Evolutionary conservation across 2,113 vertebrate genomes (phyloP).

Genomic region (Etheostoma cragini): DNA sequence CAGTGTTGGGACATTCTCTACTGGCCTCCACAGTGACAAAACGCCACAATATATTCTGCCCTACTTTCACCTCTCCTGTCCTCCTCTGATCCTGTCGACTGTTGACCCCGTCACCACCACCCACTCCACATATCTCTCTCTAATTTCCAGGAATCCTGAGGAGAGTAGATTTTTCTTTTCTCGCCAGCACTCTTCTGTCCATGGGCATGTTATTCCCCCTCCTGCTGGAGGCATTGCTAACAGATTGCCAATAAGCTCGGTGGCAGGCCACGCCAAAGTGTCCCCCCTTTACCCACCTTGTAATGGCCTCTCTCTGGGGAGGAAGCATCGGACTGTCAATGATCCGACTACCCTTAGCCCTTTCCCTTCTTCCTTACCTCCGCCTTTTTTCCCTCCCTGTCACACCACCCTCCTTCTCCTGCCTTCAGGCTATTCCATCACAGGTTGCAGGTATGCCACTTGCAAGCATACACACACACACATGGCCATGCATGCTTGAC

Average conservation of each 20-base stretch:
- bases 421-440: slow-evolving; percentile 46
- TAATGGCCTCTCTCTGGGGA: slow-evolving; percentile 78
- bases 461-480: neutral
- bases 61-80: slow-evolving; percentile 44
- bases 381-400: slow-evolving; percentile 48
- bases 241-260: slow-evolving; percentile 85
- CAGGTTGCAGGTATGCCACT: slow-evolving; percentile 28
- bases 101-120: slow-evolving; percentile 58
- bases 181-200: slow-evolving; percentile 62
- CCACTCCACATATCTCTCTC: slow-evolving; percentile 43
- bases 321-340: slow-evolving; percentile 77
- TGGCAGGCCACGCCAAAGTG: slow-evolving; percentile 71
- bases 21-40: slow-evolving; percentile 49
- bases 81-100: slow-evolving; percentile 46
- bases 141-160: slow-evolving; percentile 58
- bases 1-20: slow-evolving; percentile 53
- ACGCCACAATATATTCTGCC: slow-evolving; percentile 67
- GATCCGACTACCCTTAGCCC: slow-evolving; percentile 72
- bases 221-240: slow-evolving; percentile 77
- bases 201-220: slow-evolving; percentile 68
- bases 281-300: slow-evolving; percentile 56
- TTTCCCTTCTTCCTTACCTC: slow-evolving; percentile 37
- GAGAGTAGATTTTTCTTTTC: slow-evolving; percentile 73
- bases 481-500: slow-evolving; percentile 17
- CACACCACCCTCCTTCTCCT: slow-evolving; percentile 52